Conservation (phyloP, 2,113 vertebrate genomes). For the Galeopterus variegatus region DNA sequence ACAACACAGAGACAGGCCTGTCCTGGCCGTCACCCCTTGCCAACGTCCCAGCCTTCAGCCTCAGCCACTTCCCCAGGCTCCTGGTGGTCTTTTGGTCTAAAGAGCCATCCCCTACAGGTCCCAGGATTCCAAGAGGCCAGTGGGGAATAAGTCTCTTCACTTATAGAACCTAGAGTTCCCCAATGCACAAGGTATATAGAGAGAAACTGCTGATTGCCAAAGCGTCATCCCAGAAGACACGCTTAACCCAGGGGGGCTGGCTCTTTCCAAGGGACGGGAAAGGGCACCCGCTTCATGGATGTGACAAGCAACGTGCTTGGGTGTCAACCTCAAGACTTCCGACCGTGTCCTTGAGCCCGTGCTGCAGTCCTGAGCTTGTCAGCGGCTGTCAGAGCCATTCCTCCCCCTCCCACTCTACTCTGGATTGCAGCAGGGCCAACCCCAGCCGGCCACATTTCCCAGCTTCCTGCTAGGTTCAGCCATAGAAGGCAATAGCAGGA, state of each 20-base stretch:
- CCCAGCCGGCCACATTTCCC: accelerated
- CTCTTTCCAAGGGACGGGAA: neutral
- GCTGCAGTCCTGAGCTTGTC: neutral
- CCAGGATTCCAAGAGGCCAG: neutral
- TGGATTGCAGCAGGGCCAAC: neutral
- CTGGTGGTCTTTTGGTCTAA: neutral
- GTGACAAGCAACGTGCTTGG: accelerated
- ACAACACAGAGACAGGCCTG: neutral
- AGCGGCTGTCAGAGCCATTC: accelerated
- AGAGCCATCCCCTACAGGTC: neutral
- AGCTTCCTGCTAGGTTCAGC: neutral
- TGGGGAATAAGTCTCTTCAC: neutral
- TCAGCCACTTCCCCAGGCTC: neutral
- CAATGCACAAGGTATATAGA: neutral
- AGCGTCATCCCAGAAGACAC: neutral
- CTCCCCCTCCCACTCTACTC: neutral
- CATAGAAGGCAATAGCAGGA: accelerated
- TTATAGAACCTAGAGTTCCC: neutral
- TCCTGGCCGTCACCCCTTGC: neutral
- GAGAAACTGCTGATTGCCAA: neutral
- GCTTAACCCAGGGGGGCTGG: neutral
- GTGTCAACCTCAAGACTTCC: accelerated
- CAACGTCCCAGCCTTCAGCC: neutral
- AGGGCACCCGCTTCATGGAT: accelerated
- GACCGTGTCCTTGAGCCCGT: neutral